These are phyloP conservation scores for Blera fallax DNA, from an alignment of 2,888 invertebrate genomes.

Conservation along the genomic window DNA sequence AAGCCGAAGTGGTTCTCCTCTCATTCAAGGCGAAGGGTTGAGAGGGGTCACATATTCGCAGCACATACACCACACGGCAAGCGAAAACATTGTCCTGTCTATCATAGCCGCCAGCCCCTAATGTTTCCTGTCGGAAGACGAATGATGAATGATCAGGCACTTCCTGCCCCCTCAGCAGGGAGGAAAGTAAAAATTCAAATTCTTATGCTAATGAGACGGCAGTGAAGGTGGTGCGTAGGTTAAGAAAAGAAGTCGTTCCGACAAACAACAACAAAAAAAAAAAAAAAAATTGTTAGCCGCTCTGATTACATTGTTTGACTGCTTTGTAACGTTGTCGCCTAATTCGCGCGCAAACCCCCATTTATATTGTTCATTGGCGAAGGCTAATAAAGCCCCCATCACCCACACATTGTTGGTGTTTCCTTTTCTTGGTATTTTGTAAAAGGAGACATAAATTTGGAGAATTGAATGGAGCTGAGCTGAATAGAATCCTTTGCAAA, in stretches of 20 bases:
- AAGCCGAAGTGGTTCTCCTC: background rate
- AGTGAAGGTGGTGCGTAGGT: background rate
- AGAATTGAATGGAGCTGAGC: background rate
- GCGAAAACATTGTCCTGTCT: background rate
- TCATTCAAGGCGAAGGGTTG: slow-evolving; percentile 1
- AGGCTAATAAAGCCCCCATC: background rate
- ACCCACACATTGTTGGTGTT: too few species aligned
- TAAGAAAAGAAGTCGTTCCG: background rate
- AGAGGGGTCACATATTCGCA: background rate
- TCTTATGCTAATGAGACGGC: slow-evolving; percentile 16
- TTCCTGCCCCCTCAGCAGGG: background rate
- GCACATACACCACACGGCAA: too few species aligned
- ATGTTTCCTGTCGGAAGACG: background rate
- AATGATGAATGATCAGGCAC: background rate
- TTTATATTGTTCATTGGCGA: background rate
- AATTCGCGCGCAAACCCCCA: background rate
- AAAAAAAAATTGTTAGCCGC: slow-evolving; percentile 1
- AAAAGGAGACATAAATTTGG: background rate
- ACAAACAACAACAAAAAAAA: slow-evolving; percentile 6
- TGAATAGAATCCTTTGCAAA: background rate
- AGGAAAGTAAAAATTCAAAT: background rate
- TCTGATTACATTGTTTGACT: background rate
- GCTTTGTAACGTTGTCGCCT: too few species aligned
- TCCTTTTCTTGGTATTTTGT: background rate
- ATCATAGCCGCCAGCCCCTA: background rate